Percentiles rank a stretch among this genome's conserved stretches.
Conservation (phyloP, 2,888 invertebrate species). For the Alviniconcha strummeri region DNA sequence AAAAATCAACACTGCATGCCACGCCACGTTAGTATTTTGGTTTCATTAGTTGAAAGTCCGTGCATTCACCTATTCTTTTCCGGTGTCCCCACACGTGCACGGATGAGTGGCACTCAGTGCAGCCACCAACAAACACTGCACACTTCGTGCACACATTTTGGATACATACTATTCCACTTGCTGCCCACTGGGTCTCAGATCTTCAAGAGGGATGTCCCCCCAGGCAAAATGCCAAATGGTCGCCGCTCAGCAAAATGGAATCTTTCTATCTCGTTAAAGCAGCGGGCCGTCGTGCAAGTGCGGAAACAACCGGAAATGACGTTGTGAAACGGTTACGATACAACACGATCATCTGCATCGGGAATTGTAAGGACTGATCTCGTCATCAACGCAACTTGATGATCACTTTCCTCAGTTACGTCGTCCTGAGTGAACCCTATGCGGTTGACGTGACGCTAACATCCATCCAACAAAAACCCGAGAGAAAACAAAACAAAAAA, state of each 20-base stretch:
- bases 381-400: no score
- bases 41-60: no score
- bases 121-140: neutral
- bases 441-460: no score
- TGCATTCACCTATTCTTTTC: no score
- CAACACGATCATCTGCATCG: no score
- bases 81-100: neutral
- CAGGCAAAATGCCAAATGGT: neutral
- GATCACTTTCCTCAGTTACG: no score
- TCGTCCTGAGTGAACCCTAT: no score
- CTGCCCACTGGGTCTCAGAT: neutral
- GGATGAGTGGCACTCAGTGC: neutral
- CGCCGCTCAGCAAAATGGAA: neutral
- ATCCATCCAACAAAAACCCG: no score
- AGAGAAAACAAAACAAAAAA: no score
- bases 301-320: neutral
- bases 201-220: constrained; percentile 10
- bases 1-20: neutral
- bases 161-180: constrained; percentile 5
- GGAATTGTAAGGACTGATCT: no score
- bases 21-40: neutral
- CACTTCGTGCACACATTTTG: neutral
- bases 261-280: constrained; percentile 10
- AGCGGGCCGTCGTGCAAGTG: neutral
- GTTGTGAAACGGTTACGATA: no score